Conservation (phyloP, 2,113 vertebrate genomes). For the Oenanthe oenanthe region DNA sequence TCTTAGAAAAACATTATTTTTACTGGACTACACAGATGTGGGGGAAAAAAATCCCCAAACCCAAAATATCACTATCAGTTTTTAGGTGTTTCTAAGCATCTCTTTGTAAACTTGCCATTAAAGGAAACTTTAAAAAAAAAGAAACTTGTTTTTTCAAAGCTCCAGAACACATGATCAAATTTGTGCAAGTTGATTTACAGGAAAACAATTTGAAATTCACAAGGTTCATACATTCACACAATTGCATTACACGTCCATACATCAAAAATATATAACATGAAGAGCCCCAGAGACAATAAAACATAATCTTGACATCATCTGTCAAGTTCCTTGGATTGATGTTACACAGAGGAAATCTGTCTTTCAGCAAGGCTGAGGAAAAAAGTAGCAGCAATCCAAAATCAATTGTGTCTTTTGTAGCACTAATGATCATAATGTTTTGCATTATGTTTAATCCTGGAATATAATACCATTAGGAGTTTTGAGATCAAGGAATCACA, state of each 20-base stretch:
- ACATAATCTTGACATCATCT: not conserved
- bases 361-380: not conserved
- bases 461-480: not conserved
- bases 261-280: not conserved
- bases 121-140: not conserved
- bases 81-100: not conserved
- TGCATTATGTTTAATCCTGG: not conserved
- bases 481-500: not conserved
- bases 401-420: not conserved
- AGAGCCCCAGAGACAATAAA: not conserved
- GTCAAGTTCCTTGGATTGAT: not conserved
- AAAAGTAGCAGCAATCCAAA: not conserved
- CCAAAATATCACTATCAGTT: not conserved
- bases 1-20: not conserved
- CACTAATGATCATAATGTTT: not conserved
- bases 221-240: not conserved
- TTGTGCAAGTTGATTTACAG: not conserved
- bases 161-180: not conserved
- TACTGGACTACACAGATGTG: not conserved
- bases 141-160: not conserved
- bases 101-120: not conserved
- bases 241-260: not conserved
- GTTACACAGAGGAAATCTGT: not conserved
- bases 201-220: not conserved
- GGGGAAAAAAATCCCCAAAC: fast-evolving